Evolutionary conservation across 2,797 vertebrate species (phyloP).

Genomic region (Salmo trutta): DNA sequence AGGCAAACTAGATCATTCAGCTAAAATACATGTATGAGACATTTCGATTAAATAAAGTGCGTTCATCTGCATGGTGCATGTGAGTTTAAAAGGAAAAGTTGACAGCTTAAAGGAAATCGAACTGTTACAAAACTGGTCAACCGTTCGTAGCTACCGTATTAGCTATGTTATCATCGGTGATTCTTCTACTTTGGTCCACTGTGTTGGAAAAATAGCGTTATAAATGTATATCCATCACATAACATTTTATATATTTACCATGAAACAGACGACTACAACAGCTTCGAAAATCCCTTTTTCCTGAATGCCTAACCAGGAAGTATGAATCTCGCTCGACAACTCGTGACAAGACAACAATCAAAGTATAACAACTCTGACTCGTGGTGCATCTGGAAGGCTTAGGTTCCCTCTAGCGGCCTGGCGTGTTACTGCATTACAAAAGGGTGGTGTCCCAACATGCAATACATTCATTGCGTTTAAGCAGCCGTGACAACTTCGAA

Average conservation of each 20-base stretch:
- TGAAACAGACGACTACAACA: neutral
- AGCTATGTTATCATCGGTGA: constrained; percentile 50
- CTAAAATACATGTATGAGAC: neutral
- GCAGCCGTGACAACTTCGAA: neutral
- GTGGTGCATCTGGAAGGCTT: neutral
- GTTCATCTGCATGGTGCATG: neutral
- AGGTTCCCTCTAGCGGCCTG: constrained; percentile 53
- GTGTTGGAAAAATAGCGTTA: neutral
- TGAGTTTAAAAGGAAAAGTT: neutral
- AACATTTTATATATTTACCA: neutral
- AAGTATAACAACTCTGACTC: neutral
- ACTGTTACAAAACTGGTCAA: neutral
- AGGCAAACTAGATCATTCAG: neutral
- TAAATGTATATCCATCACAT: rapidly evolving
- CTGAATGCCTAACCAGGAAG: constrained; percentile 73
- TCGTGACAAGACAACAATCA: constrained; percentile 19
- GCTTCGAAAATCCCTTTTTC: constrained; percentile 7
- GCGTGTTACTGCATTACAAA: neutral
- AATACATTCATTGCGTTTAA: neutral
- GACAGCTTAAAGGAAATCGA: too few species aligned
- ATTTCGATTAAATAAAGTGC: neutral
- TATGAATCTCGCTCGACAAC: constrained; percentile 9
- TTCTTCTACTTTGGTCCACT: neutral
- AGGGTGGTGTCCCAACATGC: neutral
- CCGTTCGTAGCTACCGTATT: constrained; percentile 4